Evolutionary conservation across 2,113 vertebrate species (phyloP).

Genomic region (Notarius quadriscutis): DNA sequence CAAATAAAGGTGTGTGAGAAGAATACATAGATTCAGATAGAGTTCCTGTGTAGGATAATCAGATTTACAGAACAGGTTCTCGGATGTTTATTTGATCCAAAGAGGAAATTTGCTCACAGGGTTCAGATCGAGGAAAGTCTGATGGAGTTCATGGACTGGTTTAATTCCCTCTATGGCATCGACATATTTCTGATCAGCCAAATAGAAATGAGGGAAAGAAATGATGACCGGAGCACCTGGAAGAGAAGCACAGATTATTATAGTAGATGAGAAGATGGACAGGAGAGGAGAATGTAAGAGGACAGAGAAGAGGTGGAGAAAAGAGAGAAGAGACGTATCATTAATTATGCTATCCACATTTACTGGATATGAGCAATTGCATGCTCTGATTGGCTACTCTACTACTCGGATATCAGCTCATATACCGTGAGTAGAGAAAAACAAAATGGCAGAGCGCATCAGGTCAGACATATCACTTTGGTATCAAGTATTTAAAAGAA

Average conservation of each 20-base stretch:
- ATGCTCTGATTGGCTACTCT: too few species aligned
- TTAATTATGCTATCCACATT: too few species aligned
- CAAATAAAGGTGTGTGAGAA: neutral
- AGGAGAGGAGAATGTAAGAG: neutral
- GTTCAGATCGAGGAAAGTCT: constrained; percentile 91
- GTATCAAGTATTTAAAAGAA: too few species aligned
- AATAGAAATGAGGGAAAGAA: constrained; percentile 94
- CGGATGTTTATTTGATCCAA: neutral
- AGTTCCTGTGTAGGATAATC: neutral
- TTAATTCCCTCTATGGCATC: constrained; percentile 78
- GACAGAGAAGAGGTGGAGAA: neutral
- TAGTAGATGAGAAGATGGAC: neutral
- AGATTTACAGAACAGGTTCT: neutral
- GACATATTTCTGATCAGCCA: constrained; percentile 78
- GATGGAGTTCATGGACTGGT: constrained; percentile 83
- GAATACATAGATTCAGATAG: too few species aligned
- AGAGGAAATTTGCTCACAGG: constrained; percentile 72
- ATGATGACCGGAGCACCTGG: constrained; percentile 89
- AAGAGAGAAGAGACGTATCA: neutral
- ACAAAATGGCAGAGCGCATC: too few species aligned
- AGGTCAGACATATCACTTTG: too few species aligned
- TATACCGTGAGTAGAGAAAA: too few species aligned
- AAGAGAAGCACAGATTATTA: neutral
- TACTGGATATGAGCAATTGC: too few species aligned
- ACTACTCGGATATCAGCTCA: too few species aligned